phyloP scores from a whole-genome alignment of 2,113 vertebrate genomes.

The Alces alces region DNA sequence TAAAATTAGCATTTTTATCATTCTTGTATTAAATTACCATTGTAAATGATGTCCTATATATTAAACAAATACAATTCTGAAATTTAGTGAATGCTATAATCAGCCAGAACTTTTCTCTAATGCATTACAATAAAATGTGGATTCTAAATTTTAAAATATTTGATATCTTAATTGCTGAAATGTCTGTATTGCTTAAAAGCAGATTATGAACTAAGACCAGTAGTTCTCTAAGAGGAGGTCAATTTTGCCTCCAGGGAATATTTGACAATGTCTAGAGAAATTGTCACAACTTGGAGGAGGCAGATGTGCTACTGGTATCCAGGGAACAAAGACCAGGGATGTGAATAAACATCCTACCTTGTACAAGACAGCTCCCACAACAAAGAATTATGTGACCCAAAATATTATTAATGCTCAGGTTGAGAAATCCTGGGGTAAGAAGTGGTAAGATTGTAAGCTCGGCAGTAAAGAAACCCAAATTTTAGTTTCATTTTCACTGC shows the following conservation, averaged over 20 bases:
- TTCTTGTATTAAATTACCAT: neutral
- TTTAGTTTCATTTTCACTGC: neutral
- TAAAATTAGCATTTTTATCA: neutral
- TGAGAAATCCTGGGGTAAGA: neutral
- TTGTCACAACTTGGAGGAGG: neutral
- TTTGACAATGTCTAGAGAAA: neutral
- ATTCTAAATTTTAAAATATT: neutral
- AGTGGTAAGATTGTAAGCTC: neutral
- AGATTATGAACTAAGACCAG: neutral
- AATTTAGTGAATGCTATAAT: neutral
- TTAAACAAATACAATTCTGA: neutral
- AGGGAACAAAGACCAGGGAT: neutral
- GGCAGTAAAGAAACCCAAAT: neutral
- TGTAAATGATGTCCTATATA: neutral
- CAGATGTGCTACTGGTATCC: neutral
- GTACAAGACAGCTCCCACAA: too few relatives aligned
- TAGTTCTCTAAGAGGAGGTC: neutral
- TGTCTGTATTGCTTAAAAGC: neutral
- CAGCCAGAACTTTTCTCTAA: neutral
- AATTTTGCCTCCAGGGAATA: neutral
- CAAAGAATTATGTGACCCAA: neutral
- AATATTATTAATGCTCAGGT: neutral
- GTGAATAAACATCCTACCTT: neutral
- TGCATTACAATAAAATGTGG: neutral
- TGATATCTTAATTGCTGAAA: neutral